phyloP scores from a whole-genome alignment of 2,888 invertebrate species.

The Oscheius sp. region DNA sequence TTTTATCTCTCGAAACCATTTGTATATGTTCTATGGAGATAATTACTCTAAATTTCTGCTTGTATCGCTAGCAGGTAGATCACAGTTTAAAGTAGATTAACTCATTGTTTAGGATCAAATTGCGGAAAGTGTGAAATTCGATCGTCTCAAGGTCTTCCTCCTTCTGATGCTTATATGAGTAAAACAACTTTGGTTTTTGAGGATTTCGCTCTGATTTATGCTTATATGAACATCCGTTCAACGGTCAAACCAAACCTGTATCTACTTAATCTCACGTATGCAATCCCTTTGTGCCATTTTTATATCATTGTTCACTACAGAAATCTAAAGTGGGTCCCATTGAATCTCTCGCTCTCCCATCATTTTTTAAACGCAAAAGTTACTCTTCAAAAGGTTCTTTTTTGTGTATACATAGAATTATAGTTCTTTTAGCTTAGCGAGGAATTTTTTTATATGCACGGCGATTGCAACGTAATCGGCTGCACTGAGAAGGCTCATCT shows the following conservation, averaged over 20 bases:
- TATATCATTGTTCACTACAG: no score
- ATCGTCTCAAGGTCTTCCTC: conserved; percentile 5
- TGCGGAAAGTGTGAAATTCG: conserved; percentile 30
- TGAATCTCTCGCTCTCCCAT: conserved; percentile 28
- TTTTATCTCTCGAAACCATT: conserved; percentile 31
- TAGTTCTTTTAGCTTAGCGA: conserved; percentile 26
- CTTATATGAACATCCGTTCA: conserved; percentile 15
- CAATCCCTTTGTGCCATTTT: conserved; percentile 2
- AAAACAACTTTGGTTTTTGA: conserved; percentile 26
- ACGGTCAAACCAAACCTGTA: conserved; percentile 30
- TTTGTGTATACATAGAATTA: no score
- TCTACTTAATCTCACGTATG: conserved; percentile 31
- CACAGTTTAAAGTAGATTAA: neutral
- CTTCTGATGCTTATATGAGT: conserved; percentile 14
- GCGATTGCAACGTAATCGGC: conserved; percentile 24
- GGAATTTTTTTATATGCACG: conserved; percentile 27
- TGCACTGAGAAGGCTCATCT: conserved; percentile 29
- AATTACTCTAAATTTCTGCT: conserved; percentile 26
- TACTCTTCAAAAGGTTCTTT: conserved; percentile 16
- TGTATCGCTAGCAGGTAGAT: conserved; percentile 17
- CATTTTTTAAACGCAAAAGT: conserved; percentile 28
- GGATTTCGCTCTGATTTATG: conserved; percentile 30
- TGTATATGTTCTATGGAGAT: conserved; percentile 22
- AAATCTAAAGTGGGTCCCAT: conserved; percentile 27
- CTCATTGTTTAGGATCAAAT: conserved; percentile 1